Evolutionary conservation across 2,888 invertebrate species (phyloP), one percentile per base, ranked within the genome.

Genomic region (Allygus modestus): DNA sequence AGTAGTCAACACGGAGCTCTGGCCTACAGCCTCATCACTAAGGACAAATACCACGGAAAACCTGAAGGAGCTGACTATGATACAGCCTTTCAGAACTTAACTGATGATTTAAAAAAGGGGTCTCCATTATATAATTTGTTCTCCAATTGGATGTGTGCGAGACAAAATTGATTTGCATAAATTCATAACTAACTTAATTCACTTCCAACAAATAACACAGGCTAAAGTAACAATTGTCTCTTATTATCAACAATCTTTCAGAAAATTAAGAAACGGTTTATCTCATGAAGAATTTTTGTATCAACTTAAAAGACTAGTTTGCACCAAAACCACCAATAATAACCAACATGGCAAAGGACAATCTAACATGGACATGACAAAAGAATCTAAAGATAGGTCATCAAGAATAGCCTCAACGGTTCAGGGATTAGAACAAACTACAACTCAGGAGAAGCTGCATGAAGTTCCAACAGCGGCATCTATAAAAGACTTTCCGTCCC

Each of bases 181-280:
- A 7, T 71, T 71, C 23, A 31, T 71, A 28, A 9, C 31, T 11
- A 37, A 31, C 7, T 17, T 33, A 31, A 33, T 33, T 7, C 4
- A n/a, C 1, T 71, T 31, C 23, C 71, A 71, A 33, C 71, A n/a
- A 9, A 33, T 20, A 33, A 71, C 71, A 31, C 15, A 26, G n/a
- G 37, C 71, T 28, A 71, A 31, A 71, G 4, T 71, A 5, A 33
- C 31, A 4, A 31, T 71, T 31, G 71, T 71, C n/a, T 71, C 71
- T 17, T 71, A 71, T 71, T 71, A 33, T 37, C 71, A 71, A 37
- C 4, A 71, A n/a, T 71, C 37, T 1, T 33, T 71, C n/a, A 7
- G 33, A 37, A 31, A 33, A 33, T 33, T 71, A n/a, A 7, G 37
- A 71, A 71, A 71, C 17, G 71, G 71, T 7, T 17, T 71, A 7